Evolutionary conservation across 2,888 invertebrate genomes (phyloP).

Genomic region (Xanthostigma xanthostigma): DNA sequence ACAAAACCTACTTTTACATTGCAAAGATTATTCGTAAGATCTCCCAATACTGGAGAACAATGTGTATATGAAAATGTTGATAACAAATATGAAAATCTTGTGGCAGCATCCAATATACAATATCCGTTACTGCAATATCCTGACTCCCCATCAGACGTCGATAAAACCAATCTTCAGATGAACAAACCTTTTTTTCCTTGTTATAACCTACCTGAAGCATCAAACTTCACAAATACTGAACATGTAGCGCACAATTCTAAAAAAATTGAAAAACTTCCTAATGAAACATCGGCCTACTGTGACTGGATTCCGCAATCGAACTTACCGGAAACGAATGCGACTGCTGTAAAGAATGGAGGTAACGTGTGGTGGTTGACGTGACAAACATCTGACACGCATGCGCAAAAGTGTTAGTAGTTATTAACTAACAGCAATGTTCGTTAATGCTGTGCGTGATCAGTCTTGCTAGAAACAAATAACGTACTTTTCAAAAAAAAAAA

Average conservation of each 20-base stretch:
- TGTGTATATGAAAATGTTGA: too few species aligned
- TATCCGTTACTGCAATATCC: constrained; percentile 24
- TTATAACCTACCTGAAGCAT: constrained; percentile 14
- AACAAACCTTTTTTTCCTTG: constrained; percentile 26
- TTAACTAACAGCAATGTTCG: too few species aligned
- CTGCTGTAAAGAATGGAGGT: constrained; percentile 19
- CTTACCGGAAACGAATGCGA: constrained; percentile 19
- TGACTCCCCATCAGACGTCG: not conserved
- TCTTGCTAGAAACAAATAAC: too few species aligned
- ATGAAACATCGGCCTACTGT: constrained; percentile 23
- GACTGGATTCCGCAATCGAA: constrained; percentile 24
- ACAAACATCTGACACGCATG: too few species aligned
- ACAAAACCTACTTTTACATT: constrained; percentile 22
- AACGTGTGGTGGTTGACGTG: constrained; percentile 17
- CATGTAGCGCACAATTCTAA: too few species aligned
- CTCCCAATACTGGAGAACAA: constrained; percentile 14
- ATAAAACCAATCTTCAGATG: constrained; percentile 22
- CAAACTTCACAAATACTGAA: constrained; percentile 11
- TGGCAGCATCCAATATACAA: constrained; percentile 20
- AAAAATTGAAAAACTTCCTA: constrained; percentile 12
- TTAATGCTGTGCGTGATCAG: too few species aligned
- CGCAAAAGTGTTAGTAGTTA: too few species aligned
- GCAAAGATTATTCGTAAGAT: constrained; percentile 23
- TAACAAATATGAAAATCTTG: constrained; percentile 14
- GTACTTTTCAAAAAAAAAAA: too few species aligned